Evolutionary conservation across 2,797 vertebrate genomes (phyloP).

Genomic region (Hippocampus kuda): DNA sequence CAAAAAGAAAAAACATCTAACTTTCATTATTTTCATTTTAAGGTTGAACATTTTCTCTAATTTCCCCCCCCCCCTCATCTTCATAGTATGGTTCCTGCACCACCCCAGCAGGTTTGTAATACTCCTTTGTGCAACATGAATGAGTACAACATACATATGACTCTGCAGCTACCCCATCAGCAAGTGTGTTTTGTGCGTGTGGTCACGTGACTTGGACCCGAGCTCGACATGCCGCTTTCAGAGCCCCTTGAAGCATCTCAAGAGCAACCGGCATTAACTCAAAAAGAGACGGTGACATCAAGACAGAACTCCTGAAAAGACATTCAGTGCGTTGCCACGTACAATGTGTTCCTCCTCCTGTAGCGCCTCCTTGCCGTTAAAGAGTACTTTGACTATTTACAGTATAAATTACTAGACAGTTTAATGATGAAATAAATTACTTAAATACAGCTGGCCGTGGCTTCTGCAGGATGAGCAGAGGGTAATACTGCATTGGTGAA

Average conservation of each 20-base stretch:
- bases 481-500: slow-evolving; percentile 41
- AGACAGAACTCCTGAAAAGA: slow-evolving; percentile 54
- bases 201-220: neutral
- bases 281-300: slow-evolving; percentile 54
- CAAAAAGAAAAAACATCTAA: neutral
- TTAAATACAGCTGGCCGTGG: slow-evolving; percentile 63
- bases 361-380: slow-evolving; percentile 50
- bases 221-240: neutral
- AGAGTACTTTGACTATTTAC: slow-evolving; percentile 68
- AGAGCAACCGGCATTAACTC: slow-evolving; percentile 1
- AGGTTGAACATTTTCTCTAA: neutral
- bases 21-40: too few relatives aligned
- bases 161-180: slow-evolving; percentile 32
- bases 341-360: slow-evolving; percentile 6
- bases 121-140: slow-evolving; percentile 48
- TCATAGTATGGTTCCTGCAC: neutral
- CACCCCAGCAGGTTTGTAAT: neutral
- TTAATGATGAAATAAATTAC: slow-evolving; percentile 72
- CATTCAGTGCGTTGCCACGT: slow-evolving; percentile 57
- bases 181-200: slow-evolving; percentile 2
- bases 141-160: slow-evolving; percentile 32
- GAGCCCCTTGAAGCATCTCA: neutral
- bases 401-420: slow-evolving; percentile 73
- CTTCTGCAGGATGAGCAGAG: slow-evolving; percentile 44
- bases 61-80: neutral